Evolutionary conservation across 1,140 invertebrate species (phyloP).

Genomic region (Hesperophylax magnus): DNA sequence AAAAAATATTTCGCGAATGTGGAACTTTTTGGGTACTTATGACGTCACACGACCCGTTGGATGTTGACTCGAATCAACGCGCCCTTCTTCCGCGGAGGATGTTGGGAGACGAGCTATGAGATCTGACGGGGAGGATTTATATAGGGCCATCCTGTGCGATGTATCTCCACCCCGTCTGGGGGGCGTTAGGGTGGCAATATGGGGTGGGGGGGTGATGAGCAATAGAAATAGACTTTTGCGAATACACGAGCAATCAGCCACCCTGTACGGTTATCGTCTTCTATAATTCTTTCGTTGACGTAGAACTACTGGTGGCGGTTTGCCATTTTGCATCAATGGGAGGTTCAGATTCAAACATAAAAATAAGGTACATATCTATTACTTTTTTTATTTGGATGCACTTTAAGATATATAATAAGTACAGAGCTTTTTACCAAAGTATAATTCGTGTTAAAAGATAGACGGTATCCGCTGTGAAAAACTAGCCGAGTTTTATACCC

Average conservation of each 20-base stretch:
- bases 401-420: too few relatives aligned
- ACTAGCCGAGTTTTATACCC: too few relatives aligned
- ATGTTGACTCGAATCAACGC: neutral
- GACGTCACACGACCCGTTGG: neutral
- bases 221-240: neutral
- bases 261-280: slow-evolving; percentile 30
- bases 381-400: neutral
- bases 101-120: slow-evolving; percentile 5
- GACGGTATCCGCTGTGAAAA: too few relatives aligned
- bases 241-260: neutral
- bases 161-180: neutral
- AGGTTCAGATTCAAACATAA: neutral
- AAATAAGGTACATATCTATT: neutral
- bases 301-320: neutral
- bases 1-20: too few relatives aligned
- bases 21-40: too few relatives aligned
- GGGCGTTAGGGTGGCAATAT: neutral
- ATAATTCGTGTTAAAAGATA: too few relatives aligned
- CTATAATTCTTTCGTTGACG: slow-evolving; percentile 10
- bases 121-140: neutral
- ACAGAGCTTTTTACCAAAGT: too few relatives aligned
- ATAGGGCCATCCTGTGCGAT: slow-evolving; percentile 3
- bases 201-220: neutral
- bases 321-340: neutral
- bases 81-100: neutral